Conservation (phyloP, 37 sponge, comb jelly and placozoan genomes). For the Aphrocallistes beatrix region DNA sequence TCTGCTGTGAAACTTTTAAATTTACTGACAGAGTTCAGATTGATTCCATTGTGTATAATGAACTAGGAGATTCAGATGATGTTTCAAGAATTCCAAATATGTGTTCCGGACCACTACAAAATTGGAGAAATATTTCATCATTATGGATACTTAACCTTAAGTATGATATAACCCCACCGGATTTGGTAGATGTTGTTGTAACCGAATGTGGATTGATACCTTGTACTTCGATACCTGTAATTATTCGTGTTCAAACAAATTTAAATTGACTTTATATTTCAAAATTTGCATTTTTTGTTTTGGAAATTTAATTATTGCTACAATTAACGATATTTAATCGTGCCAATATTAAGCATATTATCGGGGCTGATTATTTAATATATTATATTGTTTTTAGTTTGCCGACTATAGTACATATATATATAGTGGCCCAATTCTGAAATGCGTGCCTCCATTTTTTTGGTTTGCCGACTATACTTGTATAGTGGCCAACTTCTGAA, state of each 20-base stretch:
- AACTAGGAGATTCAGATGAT: slow-evolving; percentile 95
- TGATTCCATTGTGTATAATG: slow-evolving; percentile 89
- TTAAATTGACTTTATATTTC: too few species aligned
- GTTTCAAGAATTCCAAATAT: slow-evolving; percentile 32
- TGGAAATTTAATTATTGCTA: too few species aligned
- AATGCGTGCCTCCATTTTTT: too few species aligned
- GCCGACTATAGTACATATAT: too few species aligned
- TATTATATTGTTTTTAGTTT: too few species aligned
- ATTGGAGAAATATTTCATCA: slow-evolving; percentile 53
- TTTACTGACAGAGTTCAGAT: slow-evolving; percentile 92
- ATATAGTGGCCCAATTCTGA: too few species aligned
- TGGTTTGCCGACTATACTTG: too few species aligned
- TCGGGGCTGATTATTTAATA: too few species aligned
- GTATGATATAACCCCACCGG: slow-evolving; percentile 93
- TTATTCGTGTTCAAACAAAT: slow-evolving; percentile 28
- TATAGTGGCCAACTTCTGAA: too few species aligned
- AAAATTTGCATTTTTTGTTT: too few species aligned
- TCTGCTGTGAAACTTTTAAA: slow-evolving; percentile 99
- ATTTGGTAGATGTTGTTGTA: slow-evolving; percentile 83
- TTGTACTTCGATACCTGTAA: slow-evolving; percentile 95
- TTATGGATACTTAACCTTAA: slow-evolving; percentile 76
- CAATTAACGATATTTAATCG: too few species aligned
- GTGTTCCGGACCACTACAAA: slow-evolving; percentile 35
- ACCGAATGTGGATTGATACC: slow-evolving; percentile 86
- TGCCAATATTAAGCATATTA: too few species aligned